Percentiles rank a stretch among this genome's conserved stretches.
Evolutionary conservation across 2,888 invertebrate species (phyloP).

Genomic region (Yponomeuta cagnagella): DNA sequence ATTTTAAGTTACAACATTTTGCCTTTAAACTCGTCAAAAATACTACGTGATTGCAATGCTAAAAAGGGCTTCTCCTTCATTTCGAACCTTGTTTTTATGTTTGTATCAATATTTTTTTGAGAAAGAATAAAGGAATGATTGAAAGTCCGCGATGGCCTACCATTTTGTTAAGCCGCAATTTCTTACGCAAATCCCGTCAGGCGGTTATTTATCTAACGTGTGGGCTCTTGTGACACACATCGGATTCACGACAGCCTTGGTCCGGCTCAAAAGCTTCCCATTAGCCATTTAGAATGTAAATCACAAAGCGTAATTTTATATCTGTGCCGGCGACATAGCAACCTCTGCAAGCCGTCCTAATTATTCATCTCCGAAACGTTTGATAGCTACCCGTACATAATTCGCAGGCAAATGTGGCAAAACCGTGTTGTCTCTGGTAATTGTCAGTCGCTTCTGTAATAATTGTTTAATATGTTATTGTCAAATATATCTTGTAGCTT

Average conservation of each 20-base stretch:
- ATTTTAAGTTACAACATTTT: constrained; percentile 68
- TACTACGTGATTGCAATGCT: constrained; percentile 64
- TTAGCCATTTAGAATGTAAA: constrained; percentile 10
- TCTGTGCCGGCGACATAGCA: background rate
- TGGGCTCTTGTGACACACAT: constrained; percentile 39
- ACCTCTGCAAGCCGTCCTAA: background rate
- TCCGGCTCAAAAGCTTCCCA: constrained; percentile 1
- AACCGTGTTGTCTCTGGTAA: too few relatives aligned
- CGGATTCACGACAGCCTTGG: constrained; percentile 7
- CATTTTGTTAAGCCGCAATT: too few relatives aligned
- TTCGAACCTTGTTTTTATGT: constrained; percentile 23
- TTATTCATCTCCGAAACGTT: background rate
- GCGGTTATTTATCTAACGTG: constrained; percentile 23
- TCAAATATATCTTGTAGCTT: constrained; percentile 13
- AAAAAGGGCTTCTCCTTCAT: constrained; percentile 38
- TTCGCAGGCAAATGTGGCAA: too few relatives aligned
- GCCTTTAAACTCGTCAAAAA: constrained; percentile 48
- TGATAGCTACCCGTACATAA: too few relatives aligned
- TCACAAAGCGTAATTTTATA: constrained; percentile 8
- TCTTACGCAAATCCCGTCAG: constrained; percentile 8
- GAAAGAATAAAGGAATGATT: too few relatives aligned
- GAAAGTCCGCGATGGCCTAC: too few relatives aligned
- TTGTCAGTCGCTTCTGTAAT: constrained; percentile 1
- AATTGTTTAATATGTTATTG: constrained; percentile 3
- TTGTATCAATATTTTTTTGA: background rate